Evolutionary conservation across 2,113 vertebrate species (phyloP).

Genomic region (Grammomys surdaster): DNA sequence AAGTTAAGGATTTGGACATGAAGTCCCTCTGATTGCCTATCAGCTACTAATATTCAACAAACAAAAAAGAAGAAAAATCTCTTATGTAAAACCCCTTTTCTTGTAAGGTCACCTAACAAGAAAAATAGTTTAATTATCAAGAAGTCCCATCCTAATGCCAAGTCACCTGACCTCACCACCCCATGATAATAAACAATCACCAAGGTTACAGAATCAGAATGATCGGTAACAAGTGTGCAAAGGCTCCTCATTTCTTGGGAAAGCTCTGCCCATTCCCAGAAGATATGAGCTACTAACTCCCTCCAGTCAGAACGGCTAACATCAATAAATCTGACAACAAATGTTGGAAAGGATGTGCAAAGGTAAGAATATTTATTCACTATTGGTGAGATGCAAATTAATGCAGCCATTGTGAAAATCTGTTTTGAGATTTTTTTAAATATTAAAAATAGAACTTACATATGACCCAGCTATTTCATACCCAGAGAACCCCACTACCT

Average conservation of each 20-base stretch:
- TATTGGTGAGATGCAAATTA: not conserved
- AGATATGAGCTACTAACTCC: not conserved
- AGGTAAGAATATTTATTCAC: not conserved
- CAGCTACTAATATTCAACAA: not conserved
- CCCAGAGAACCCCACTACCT: not conserved
- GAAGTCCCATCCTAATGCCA: not conserved
- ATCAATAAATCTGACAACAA: not conserved
- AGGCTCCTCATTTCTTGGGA: not conserved
- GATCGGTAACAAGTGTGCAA: not conserved
- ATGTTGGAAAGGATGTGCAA: not conserved
- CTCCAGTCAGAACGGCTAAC: not conserved
- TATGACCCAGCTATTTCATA: not conserved
- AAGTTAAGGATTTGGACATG: not conserved
- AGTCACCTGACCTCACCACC: not conserved
- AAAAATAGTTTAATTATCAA: constrained; percentile 25
- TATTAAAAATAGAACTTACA: not conserved
- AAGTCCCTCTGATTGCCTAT: not conserved
- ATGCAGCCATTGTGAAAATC: not conserved
- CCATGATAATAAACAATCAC: not conserved
- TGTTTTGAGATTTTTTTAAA: not conserved
- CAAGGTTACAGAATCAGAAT: not conserved
- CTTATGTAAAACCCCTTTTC: not conserved
- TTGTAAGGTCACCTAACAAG: not conserved
- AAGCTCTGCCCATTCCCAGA: not conserved
- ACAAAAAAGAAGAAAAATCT: not conserved